Evolutionary conservation across 2,113 vertebrate genomes (phyloP).

Genomic region (Phyllostomus hastatus): DNA sequence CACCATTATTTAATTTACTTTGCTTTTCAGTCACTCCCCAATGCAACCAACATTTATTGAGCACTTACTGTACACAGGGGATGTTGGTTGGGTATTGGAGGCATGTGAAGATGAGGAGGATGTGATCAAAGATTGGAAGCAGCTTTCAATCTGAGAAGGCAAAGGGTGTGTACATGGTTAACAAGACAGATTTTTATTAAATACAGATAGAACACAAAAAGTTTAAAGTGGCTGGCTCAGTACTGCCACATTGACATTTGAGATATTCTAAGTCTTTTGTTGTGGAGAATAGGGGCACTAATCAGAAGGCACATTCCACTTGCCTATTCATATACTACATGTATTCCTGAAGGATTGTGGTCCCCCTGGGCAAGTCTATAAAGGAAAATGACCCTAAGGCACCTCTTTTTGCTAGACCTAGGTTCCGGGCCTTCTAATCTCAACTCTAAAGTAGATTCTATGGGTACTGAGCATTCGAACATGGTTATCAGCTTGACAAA

Average conservation of each 20-base stretch:
- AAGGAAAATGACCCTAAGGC: background rate
- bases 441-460: background rate
- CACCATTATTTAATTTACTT: constrained; percentile 21
- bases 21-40: constrained; percentile 13
- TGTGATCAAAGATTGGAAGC: background rate
- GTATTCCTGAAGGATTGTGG: background rate
- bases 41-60: constrained; percentile 24
- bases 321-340: background rate
- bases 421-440: background rate
- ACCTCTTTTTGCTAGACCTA: background rate
- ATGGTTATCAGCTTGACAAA: background rate
- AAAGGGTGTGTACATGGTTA: background rate
- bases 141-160: background rate
- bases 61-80: constrained; percentile 15
- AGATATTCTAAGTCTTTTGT: background rate
- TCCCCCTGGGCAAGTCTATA: background rate
- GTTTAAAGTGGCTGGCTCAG: background rate
- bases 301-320: background rate
- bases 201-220: background rate
- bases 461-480: background rate
- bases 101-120: background rate
- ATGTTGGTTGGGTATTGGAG: background rate
- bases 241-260: background rate
- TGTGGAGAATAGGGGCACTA: background rate
- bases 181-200: background rate